Evolutionary conservation across 1,140 invertebrate species (phyloP).

Genomic region (Drosophila lowei): DNA sequence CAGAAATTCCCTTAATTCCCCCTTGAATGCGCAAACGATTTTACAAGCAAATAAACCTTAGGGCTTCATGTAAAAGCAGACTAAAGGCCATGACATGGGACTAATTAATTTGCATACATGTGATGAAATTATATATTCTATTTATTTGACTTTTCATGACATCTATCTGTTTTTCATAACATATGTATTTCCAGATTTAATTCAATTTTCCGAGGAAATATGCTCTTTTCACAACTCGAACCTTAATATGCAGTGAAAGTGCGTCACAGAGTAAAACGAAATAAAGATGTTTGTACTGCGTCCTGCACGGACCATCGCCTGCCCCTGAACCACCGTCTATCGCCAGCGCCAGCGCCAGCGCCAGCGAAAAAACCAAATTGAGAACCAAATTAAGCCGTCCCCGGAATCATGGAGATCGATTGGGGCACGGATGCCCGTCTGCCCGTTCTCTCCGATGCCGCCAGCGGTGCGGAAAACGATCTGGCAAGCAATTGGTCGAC

Average conservation of each 20-base stretch:
- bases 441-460: not conserved
- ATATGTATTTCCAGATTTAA: constrained; percentile 12
- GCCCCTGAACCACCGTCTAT: constrained; percentile 8
- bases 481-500: constrained; percentile 44
- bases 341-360: not conserved
- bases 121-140: too few species aligned
- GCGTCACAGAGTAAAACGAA: not conserved
- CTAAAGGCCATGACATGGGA: too few species aligned
- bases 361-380: not conserved
- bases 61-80: too few species aligned
- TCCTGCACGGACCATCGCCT: too few species aligned
- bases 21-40: too few species aligned
- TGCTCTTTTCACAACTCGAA: not conserved
- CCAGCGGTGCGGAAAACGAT: constrained; percentile 22
- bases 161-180: too few species aligned
- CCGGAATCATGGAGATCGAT: constrained; percentile 24
- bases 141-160: too few species aligned
- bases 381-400: not conserved
- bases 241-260: not conserved
- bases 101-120: too few species aligned
- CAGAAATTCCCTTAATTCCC: too few species aligned
- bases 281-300: constrained; percentile 6
- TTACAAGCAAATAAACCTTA: too few species aligned
- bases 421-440: constrained; percentile 38
- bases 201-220: not conserved